Percentiles rank a stretch among this genome's conserved stretches.
Evolutionary conservation across 2,113 vertebrate species (phyloP).

Genomic region (Echinops telfairi): DNA sequence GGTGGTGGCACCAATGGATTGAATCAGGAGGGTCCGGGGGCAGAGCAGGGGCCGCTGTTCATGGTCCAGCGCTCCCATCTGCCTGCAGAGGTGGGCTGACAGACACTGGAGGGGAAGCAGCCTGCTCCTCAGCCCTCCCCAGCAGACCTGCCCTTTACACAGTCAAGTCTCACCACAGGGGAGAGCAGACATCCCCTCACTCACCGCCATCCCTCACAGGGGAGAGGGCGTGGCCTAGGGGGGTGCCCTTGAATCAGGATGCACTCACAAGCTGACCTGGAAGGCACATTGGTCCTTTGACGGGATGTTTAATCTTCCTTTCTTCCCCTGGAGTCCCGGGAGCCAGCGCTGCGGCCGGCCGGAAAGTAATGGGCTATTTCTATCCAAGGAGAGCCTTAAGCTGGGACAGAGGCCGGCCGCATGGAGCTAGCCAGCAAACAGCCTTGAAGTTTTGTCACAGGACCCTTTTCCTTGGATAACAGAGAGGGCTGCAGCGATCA

Average conservation of each 20-base stretch:
- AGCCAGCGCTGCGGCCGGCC: not conserved
- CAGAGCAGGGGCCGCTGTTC: no score
- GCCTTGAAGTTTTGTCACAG: not conserved
- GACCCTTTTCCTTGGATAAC: not conserved
- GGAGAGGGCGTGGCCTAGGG: not conserved
- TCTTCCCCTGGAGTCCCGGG: rapidly evolving
- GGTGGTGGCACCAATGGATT: rapidly evolving
- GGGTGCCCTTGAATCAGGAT: not conserved
- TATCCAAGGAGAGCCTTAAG: not conserved
- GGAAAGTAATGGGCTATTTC: rapidly evolving
- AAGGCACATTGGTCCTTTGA: not conserved
- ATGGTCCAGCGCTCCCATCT: no score
- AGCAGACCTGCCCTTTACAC: not conserved
- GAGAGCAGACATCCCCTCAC: not conserved
- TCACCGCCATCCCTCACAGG: not conserved
- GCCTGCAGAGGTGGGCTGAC: no score
- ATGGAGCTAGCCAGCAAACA: not conserved
- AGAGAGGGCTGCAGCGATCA: not conserved
- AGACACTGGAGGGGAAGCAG: not conserved
- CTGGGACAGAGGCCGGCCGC: rapidly evolving
- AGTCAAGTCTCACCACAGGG: not conserved
- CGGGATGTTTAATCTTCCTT: not conserved
- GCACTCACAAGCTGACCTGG: not conserved
- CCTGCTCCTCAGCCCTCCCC: not conserved
- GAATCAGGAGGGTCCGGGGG: no score